Evolutionary conservation across 2,888 invertebrate genomes (phyloP), one percentile per base, ranked within the genome.

Genomic region (Autographa gamma): DNA sequence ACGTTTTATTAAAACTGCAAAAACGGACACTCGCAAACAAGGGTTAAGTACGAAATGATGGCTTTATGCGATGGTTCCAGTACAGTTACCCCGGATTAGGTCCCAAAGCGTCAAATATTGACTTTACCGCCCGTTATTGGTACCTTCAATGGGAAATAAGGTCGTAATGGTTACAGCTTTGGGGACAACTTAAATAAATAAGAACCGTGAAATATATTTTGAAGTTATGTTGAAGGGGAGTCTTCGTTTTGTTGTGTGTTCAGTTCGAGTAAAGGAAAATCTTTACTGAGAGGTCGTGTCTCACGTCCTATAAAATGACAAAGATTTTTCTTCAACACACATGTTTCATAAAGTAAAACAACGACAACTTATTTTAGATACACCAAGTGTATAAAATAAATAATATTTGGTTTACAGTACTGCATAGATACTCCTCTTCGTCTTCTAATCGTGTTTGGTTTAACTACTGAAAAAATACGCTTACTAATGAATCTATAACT

Each of bases 1-100:
- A 73, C 82, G 82, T 88, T 89, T 89, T 90, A 90, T 85, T 90
- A 90, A 90, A 90, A 89, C 86, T 88, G 87, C 86, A 87, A 89
- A 90, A 90, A 89, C 82, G 84, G 78, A 77, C 83, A 82, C 81
- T 82, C 71, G 79, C 85, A 85, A 86, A 86, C 87, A 86, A 82
- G 86, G 89, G 89, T 86, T 88, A 88, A 88, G 85, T 77, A 83
- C 77, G 73, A 86, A 89, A 87, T 85, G 87, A 89, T 88, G 86
- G 83, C 83, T 85, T 80, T 79, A 85, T 84, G 83, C 79, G 68
- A 63, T 70, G 80, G 74, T 63, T 69, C 63, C 73, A 69, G 74
- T 71, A 76, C 74, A 72, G 75, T 82, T 81, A 69, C 76, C 63
- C 69, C 56, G 74, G 85, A 84, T 82, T 81, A 77, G 63, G 56